Conservation (phyloP, 2,888 invertebrate species). For the Polydrusus tereticollis region DNA sequence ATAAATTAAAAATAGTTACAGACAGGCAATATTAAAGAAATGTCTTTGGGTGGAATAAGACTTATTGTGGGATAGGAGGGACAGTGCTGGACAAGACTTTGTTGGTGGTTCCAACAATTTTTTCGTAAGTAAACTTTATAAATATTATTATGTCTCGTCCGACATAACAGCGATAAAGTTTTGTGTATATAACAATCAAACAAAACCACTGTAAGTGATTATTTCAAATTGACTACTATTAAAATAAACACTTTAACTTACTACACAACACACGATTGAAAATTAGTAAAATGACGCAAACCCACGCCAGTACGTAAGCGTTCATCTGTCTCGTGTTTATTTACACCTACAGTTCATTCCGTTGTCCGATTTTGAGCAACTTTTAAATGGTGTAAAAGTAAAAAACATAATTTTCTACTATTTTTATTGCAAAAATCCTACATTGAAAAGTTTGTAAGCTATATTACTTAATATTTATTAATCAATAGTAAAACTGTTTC, state of each 20-base stretch:
- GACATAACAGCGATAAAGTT: background rate
- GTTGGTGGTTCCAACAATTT: too few relatives aligned
- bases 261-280: background rate
- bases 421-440: too few relatives aligned
- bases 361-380: background rate
- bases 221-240: background rate
- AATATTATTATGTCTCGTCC: background rate
- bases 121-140: too few relatives aligned
- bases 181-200: background rate
- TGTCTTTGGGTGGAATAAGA: too few relatives aligned
- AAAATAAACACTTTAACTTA: conserved; percentile 7
- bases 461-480: too few relatives aligned
- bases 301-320: background rate
- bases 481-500: too few relatives aligned
- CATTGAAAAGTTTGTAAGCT: too few relatives aligned
- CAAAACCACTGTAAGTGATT: background rate
- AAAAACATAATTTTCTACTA: background rate
- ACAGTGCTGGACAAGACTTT: too few relatives aligned
- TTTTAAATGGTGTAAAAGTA: background rate
- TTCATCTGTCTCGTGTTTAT: background rate
- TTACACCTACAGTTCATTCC: background rate
- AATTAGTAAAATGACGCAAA: background rate
- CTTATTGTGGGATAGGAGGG: too few relatives aligned
- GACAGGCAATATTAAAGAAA: too few relatives aligned
- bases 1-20: too few relatives aligned